Evolutionary conservation across 2,113 vertebrate genomes (phyloP).

Genomic region (Eublepharis macularius): DNA sequence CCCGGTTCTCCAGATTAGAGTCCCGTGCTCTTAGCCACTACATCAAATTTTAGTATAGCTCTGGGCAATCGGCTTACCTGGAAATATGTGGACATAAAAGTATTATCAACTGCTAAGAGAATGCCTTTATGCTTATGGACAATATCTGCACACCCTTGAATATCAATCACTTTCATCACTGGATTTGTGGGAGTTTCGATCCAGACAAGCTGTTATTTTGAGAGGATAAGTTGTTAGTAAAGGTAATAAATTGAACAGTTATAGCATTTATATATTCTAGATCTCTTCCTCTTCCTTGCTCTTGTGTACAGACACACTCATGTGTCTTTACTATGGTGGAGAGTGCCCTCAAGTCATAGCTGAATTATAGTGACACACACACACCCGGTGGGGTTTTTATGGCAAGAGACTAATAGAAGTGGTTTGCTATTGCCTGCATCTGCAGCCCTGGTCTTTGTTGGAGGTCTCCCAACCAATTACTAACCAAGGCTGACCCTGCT

Average conservation of each 20-base stretch:
- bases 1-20: no score
- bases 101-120: slow-evolving; percentile 92
- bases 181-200: slow-evolving; percentile 94
- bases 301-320: no score
- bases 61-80: slow-evolving; percentile 78
- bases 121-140: slow-evolving; percentile 80
- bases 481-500: no score
- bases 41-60: background rate
- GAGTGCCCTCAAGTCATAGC: no score
- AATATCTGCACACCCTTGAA: slow-evolving; percentile 79
- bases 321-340: no score
- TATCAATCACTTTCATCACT: slow-evolving; percentile 87
- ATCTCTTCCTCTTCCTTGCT: background rate
- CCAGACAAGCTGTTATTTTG: slow-evolving; percentile 87
- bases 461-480: no score
- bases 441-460: no score
- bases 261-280: background rate
- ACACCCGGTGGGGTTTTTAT: no score
- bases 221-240: background rate
- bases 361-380: no score
- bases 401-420: no score
- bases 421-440: no score
- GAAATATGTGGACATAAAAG: slow-evolving; percentile 95
- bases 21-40: no score
- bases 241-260: background rate